A percentile compares a stretch with the other conserved stretches of the same genome.
These are phyloP conservation scores for Pecten maximus DNA, from an alignment of 2,888 invertebrate species.

Conservation along the genomic window DNA sequence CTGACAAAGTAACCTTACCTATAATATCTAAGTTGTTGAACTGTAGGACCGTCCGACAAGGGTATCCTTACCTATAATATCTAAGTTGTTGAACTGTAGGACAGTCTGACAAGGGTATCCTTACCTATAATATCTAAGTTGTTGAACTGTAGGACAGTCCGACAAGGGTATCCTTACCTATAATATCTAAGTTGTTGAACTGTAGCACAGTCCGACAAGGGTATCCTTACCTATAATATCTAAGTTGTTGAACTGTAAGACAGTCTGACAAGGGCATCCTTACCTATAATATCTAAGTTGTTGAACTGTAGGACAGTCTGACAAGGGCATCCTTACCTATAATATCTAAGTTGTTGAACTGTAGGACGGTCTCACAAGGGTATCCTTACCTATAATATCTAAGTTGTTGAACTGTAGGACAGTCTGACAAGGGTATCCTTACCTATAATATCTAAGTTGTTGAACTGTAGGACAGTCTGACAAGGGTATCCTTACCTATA, in stretches of 20 bases:
- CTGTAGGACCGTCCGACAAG: not conserved
- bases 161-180: not conserved
- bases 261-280: too few species aligned
- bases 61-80: not conserved
- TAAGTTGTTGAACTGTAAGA: constrained; percentile 95
- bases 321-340: not conserved
- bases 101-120: not conserved
- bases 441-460: constrained; percentile 5
- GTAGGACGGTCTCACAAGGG: too few species aligned
- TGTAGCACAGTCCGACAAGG: too few species aligned
- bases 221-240: constrained; percentile 91
- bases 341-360: not conserved
- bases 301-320: too few species aligned
- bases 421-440: not conserved
- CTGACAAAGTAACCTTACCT: not conserved
- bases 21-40: not conserved
- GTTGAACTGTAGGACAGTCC: not conserved
- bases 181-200: not conserved
- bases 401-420: not conserved
- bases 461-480: not conserved
- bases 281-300: not conserved
- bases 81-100: not conserved
- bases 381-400: not conserved
- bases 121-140: not conserved
- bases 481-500: not conserved